A percentile compares a stretch with the other conserved stretches of the same genome.
Conservation (phyloP, 2,113 vertebrate genomes). For the Empidonax alnorum region DNA sequence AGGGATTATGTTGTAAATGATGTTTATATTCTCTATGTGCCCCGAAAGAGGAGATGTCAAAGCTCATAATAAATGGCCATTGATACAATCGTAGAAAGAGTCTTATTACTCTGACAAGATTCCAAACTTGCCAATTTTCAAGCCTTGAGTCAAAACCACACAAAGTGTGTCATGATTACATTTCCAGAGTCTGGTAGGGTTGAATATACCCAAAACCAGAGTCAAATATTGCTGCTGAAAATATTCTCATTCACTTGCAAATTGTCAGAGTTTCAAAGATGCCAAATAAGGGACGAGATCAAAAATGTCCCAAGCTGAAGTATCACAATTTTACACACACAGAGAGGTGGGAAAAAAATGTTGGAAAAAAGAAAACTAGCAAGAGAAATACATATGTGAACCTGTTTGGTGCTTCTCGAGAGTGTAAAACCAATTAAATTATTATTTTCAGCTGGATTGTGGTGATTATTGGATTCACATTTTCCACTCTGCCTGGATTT, state of each 20-base stretch:
- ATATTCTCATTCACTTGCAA: neutral
- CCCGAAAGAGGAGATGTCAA: neutral
- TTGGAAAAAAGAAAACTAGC: accelerated
- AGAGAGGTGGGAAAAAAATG: accelerated
- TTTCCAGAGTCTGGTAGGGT: neutral
- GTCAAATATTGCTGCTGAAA: neutral
- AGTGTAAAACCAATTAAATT: accelerated
- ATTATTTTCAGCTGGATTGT: neutral
- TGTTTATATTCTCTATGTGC: neutral
- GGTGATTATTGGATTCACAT: too few species aligned
- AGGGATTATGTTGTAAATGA: neutral
- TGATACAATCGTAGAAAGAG: neutral
- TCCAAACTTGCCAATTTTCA: neutral
- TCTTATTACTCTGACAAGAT: neutral
- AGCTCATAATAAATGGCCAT: neutral
- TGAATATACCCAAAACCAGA: neutral
- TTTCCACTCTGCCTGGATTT: neutral
- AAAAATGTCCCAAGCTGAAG: neutral
- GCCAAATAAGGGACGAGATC: accelerated
- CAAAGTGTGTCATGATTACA: neutral
- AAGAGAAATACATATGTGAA: neutral
- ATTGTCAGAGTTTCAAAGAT: neutral
- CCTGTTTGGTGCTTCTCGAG: neutral
- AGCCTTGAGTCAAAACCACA: neutral
- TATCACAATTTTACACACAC: accelerated